These are phyloP conservation scores for Mastacembelus armatus DNA, from an alignment of 2,797 vertebrate species.

Conservation along the genomic window DNA sequence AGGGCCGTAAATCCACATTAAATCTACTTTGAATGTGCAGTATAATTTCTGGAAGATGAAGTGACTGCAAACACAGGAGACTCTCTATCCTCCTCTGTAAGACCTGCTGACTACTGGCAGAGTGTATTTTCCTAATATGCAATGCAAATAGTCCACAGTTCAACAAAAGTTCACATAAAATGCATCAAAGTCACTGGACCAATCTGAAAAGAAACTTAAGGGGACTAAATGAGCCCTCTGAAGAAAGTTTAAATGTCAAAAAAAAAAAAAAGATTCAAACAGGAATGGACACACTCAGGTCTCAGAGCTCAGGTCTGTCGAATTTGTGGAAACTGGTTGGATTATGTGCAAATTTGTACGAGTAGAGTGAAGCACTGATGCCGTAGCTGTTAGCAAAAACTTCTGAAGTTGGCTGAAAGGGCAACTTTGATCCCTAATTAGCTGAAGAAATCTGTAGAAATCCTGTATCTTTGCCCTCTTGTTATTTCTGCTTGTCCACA, in stretches of 20 bases:
- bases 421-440: slow-evolving; percentile 59
- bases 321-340: background rate
- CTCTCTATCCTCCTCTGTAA: background rate
- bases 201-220: background rate
- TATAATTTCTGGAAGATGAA: no score
- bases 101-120: background rate
- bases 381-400: slow-evolving; percentile 27
- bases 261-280: no score
- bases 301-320: no score
- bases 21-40: no score
- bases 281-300: no score
- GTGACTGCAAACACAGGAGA: background rate
- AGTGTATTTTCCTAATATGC: background rate
- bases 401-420: slow-evolving; percentile 20
- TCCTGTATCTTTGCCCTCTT: slow-evolving; percentile 37
- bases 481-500: slow-evolving; percentile 27
- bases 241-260: no score
- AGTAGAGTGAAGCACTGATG: slow-evolving; percentile 14
- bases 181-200: background rate
- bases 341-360: background rate
- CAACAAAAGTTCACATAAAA: slow-evolving; percentile 18
- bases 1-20: no score
- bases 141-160: background rate
- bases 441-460: slow-evolving; percentile 59
- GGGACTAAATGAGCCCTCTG: no score